Evolutionary conservation across 2,888 invertebrate genomes (phyloP), one percentile per base, ranked within the genome.

Genomic region (Parnassius smintheus): DNA sequence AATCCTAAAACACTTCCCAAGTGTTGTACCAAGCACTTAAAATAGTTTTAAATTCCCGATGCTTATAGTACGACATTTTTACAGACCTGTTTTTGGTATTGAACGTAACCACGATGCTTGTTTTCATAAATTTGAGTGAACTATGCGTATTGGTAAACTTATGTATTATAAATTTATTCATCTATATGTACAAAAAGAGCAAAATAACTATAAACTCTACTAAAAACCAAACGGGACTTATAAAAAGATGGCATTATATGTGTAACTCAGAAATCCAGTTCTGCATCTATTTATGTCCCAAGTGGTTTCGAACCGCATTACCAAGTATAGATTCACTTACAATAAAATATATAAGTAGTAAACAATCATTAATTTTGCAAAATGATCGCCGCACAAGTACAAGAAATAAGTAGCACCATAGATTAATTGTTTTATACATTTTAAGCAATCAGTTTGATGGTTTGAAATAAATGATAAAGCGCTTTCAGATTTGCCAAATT

Each of bases 81-180:
- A 80, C 80, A 80, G 80, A 82, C 79, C 81, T 72, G 73, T 78
- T 76, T 82, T 81, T 82, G 82, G 83, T 79, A 77, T 76, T 66
- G 74, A 75, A 72, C 61, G 65, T 62, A 65, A 61, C 57, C 54
- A 65, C 18, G 58, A n/a, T 42, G 45, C 13, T 11, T 25, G 55
- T 55, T 8, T 50, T 50, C 50, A 56, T 54, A 59, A 35, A 49
- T 65, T 60, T 65, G 69, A 65, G 18, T 65, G 49, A 35, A 35
- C 35, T 35, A 35, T 35, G 35, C 35, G 35, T 35, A 35, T 35
- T 7, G 11, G 9, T 49, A 49, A 18, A 0, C 35, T 35, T 49
- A 49, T 13, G 49, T n/a, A 7, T 49, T 49, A 49, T 12, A 64
- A 64, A 61, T 57, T 54, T 58, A 49, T 52, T 62, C 48, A 45